phyloP scores from a whole-genome alignment of 2,888 invertebrate genomes.

The Hetaerina titia region DNA sequence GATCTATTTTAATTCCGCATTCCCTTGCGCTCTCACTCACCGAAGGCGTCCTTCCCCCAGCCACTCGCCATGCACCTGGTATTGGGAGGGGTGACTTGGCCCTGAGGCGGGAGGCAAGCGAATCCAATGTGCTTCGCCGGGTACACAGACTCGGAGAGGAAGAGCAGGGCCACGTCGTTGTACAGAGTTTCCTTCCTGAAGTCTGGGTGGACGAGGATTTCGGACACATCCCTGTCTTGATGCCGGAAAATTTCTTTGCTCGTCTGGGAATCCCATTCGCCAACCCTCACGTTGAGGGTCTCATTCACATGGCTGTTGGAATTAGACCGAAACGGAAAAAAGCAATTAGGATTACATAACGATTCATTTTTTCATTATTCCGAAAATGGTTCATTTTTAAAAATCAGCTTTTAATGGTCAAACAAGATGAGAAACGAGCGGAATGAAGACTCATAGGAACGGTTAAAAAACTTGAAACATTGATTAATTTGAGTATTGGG shows the following conservation, averaged over 20 bases:
- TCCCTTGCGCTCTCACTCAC: slow-evolving; percentile 76
- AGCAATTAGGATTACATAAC: background rate
- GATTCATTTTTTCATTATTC: slow-evolving; percentile 66
- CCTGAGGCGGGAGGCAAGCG: slow-evolving; percentile 74
- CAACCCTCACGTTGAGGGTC: slow-evolving; percentile 74
- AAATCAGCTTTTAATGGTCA: too few species aligned
- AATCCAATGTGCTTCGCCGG: slow-evolving; percentile 79
- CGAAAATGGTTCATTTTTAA: too few species aligned
- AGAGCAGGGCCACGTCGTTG: slow-evolving; percentile 87
- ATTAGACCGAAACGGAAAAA: background rate
- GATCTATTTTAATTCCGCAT: background rate
- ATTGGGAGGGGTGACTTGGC: slow-evolving; percentile 52
- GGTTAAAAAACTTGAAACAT: too few species aligned
- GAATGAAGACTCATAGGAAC: too few species aligned
- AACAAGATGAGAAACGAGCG: too few species aligned
- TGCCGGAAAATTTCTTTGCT: slow-evolving; percentile 75
- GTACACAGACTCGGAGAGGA: slow-evolving; percentile 79
- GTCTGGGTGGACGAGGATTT: slow-evolving; percentile 81
- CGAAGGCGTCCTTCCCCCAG: slow-evolving; percentile 82
- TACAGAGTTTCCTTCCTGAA: slow-evolving; percentile 84
- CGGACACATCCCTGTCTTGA: slow-evolving; percentile 78
- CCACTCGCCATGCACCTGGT: slow-evolving; percentile 70
- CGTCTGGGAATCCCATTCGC: slow-evolving; percentile 77
- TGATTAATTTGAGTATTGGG: too few species aligned
- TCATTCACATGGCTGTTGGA: slow-evolving; percentile 70